Base-by-base conservation (phyloP, 2,113 vertebrate genomes). In the Trogon melanurus region DNA sequence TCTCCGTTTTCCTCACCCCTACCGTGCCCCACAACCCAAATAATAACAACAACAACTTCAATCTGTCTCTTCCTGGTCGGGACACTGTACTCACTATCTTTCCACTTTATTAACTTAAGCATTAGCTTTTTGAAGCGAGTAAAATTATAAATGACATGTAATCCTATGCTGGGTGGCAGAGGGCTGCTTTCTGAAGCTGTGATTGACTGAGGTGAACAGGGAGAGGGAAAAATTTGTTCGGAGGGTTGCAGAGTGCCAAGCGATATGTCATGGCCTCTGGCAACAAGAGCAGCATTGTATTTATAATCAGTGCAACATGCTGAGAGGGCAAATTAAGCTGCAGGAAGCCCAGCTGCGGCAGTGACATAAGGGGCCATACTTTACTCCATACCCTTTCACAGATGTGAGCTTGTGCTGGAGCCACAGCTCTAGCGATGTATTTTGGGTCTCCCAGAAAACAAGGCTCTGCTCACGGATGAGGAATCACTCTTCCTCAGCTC, bases 51-150 rank as follows among this genome's bases (percentile, higher is more conserved):
- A 93, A 66, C 81, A 87, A 70, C 85, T 93, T 78, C 79, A 93
- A 67, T 95, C 89, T 91, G 60, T 66, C 67, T 96, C 71, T 96
- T 92, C 72, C 41, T 93, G 56, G 41, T 51, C 3, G 6, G 96
- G 86, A 92, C 84, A 92, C 70, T 0, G 3, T 82, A 78, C 66
- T 95, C 0, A 3, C 91, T 94, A 70, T 97, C 87, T 97, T 96
- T 97, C 91, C 95, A 96, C 95, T 97, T 97, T 97, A 96, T 97
- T 97, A 97, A 95, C 93, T 96, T 91, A 93, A 92, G 64, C 89
- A 91, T 92, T 95, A 96, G 85, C 82, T 96, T 96, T 96, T 95
- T 82, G 90, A 97, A 94, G 89, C 56, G 61, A 96, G 83, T n/a
- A 78, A 93, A 97, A 96, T 89, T 93, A 90, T 93, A 96, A 93